These are phyloP conservation scores for Nebria ingens DNA, from an alignment of 1,140 invertebrate species.

Conservation along the genomic window DNA sequence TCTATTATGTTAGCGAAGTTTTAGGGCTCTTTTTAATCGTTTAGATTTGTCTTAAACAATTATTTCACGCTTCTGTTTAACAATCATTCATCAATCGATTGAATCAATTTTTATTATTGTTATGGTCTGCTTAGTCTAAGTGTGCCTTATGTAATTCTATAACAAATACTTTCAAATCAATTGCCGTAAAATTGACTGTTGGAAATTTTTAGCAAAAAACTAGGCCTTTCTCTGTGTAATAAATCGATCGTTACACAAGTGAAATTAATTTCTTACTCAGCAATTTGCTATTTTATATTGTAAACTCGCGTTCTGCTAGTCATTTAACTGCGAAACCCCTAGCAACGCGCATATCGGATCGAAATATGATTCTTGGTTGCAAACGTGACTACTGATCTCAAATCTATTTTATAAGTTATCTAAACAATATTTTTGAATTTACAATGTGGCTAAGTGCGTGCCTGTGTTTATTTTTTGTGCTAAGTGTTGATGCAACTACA, in stretches of 20 bases:
- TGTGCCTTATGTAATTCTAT: background rate
- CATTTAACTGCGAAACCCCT: background rate
- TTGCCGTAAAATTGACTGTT: background rate
- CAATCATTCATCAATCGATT: too few species aligned
- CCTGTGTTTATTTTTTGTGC: background rate
- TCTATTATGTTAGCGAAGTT: too few species aligned
- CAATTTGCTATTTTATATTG: background rate
- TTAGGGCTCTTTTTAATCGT: too few species aligned
- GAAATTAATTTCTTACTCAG: background rate
- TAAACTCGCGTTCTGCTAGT: background rate
- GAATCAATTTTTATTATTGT: too few species aligned
- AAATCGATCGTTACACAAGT: conserved; percentile 4
- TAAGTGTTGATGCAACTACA: background rate
- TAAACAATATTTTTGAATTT: background rate
- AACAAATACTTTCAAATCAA: conserved; percentile 5
- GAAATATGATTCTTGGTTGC: background rate
- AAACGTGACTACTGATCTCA: background rate
- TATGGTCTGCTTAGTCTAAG: background rate
- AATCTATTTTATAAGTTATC: too few species aligned
- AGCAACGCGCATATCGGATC: background rate
- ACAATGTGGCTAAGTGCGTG: background rate
- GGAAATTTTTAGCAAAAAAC: background rate
- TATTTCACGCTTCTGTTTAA: too few species aligned
- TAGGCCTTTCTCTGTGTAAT: conserved; percentile 5
- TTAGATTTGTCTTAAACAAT: too few species aligned